These are phyloP conservation scores for Syngnathus scovelli DNA, from an alignment of 2,113 vertebrate species.

Conservation along the genomic window DNA sequence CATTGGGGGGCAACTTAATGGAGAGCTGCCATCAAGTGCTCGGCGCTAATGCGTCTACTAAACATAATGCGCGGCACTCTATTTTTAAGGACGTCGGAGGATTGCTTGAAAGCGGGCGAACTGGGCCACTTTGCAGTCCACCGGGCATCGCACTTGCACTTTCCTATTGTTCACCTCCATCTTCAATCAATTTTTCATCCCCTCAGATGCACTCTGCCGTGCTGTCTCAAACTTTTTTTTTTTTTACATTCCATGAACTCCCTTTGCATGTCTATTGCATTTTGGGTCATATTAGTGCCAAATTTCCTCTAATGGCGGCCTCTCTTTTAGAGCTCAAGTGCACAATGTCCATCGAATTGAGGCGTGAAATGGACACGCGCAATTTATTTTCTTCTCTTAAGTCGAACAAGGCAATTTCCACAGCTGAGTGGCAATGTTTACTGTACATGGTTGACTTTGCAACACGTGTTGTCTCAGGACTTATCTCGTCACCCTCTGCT, in stretches of 20 bases:
- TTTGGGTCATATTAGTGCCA: constrained; percentile 9
- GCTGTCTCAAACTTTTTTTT: constrained; percentile 49
- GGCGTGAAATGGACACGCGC: no score
- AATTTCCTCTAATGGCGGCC: constrained; percentile 16
- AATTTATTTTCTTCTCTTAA: no score
- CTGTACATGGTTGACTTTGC: constrained; percentile 60
- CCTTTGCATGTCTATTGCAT: constrained; percentile 11
- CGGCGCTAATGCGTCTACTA: constrained; percentile 50
- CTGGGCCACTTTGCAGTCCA: constrained; percentile 52
- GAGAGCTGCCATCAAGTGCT: constrained; percentile 50
- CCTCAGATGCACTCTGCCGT: constrained; percentile 52
- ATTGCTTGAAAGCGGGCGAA: constrained; percentile 51
- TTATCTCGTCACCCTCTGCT: constrained; percentile 71
- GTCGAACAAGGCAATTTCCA: no score
- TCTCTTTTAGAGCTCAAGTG: constrained; percentile 20
- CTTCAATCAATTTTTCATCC: constrained; percentile 68
- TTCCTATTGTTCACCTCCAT: constrained; percentile 66
- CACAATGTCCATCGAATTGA: no score
- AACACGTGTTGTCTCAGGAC: constrained; percentile 65
- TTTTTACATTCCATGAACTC: constrained; percentile 57
- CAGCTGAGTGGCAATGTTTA: constrained; percentile 34
- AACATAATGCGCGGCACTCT: constrained; percentile 52
- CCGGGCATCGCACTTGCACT: constrained; percentile 56
- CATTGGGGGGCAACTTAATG: constrained; percentile 25
- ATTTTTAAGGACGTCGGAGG: constrained; percentile 54